These are phyloP conservation scores for Syngnathus acus DNA, from an alignment of 2,797 vertebrate genomes.

Conservation along the genomic window DNA sequence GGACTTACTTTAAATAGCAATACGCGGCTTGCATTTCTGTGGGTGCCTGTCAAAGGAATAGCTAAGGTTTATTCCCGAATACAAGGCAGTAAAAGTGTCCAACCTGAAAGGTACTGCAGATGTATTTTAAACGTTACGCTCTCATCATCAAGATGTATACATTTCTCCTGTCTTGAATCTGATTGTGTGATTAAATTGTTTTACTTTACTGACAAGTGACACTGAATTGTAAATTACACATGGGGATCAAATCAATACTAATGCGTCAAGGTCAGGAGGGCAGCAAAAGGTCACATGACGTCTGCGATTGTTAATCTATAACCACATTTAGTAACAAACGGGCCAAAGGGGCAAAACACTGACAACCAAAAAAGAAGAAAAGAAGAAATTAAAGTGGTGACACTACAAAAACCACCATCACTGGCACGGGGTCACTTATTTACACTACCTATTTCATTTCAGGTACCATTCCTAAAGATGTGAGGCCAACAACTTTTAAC, in stretches of 20 bases:
- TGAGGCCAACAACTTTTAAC: no score
- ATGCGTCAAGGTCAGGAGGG: slow-evolving; percentile 6
- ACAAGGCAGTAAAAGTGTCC: not conserved
- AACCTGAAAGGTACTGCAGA: not conserved
- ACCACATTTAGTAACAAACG: slow-evolving; percentile 27
- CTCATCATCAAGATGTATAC: not conserved
- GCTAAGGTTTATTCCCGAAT: not conserved
- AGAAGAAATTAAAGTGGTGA: not conserved
- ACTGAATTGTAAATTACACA: not conserved
- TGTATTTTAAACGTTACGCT: not conserved
- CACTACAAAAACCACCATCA: no score
- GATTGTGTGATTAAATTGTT: not conserved
- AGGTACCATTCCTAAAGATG: not conserved
- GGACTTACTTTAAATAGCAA: slow-evolving; percentile 61
- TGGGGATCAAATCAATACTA: not conserved
- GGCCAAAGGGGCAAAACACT: slow-evolving; percentile 6
- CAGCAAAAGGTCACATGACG: slow-evolving; percentile 10
- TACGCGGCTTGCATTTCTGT: slow-evolving; percentile 42
- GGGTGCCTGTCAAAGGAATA: slow-evolving; percentile 20
- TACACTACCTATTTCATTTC: no score
- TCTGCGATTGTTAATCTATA: slow-evolving; percentile 45
- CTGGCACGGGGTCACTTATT: no score
- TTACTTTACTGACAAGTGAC: not conserved
- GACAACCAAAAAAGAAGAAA: slow-evolving; percentile 9
- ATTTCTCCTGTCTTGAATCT: not conserved